Percentiles rank a stretch among this genome's conserved stretches.
Conservation (phyloP, 1,140 invertebrate species). For the Neotoxoptera formosana region DNA sequence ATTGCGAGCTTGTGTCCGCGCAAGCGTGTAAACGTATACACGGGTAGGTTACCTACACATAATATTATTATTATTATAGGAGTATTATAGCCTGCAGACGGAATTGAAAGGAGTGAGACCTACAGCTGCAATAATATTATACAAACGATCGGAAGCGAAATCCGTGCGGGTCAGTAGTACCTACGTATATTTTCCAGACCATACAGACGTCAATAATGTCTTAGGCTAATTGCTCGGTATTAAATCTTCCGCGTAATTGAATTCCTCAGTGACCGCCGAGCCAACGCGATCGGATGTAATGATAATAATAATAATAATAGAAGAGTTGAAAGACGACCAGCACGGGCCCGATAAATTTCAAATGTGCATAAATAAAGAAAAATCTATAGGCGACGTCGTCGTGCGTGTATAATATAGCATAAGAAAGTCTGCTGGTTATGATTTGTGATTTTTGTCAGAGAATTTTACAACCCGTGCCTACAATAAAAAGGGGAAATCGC, state of each 20-base stretch:
- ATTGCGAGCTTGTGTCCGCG: background rate
- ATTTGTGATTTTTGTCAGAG: background rate
- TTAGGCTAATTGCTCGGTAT: background rate
- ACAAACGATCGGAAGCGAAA: background rate
- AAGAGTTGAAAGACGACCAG: background rate
- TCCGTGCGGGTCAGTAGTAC: background rate
- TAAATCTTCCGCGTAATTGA: slow-evolving; percentile 15
- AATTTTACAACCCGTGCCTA: background rate
- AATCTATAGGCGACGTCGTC: background rate
- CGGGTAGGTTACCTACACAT: background rate
- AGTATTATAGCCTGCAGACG: background rate
- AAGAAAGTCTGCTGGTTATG: background rate
- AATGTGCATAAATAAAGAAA: background rate
- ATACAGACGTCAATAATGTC: slow-evolving; percentile 25
- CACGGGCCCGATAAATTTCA: background rate
- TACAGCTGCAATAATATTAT: background rate
- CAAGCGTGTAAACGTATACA: background rate
- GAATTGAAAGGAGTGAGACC: background rate
- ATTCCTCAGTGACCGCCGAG: background rate
- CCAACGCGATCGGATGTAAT: background rate
- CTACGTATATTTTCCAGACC: background rate
- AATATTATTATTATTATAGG: background rate
- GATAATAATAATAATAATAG: background rate
- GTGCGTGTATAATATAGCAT: background rate
- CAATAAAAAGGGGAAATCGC: background rate